Base-by-base conservation (phyloP, 2,113 vertebrate genomes). In the Clupea harengus region DNA sequence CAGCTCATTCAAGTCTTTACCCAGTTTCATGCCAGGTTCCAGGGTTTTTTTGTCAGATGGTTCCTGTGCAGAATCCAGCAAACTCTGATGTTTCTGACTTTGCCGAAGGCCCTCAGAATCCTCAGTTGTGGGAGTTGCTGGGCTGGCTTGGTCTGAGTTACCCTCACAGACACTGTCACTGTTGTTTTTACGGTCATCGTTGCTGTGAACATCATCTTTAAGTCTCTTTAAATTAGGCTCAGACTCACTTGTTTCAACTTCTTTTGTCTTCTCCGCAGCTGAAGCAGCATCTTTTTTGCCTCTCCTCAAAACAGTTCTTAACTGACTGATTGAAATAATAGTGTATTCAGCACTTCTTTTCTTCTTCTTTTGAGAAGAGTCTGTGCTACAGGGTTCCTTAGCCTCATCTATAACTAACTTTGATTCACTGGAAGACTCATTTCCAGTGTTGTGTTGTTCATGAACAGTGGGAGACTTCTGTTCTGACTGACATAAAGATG, bases 271-370 rank as follows among this genome's bases (percentile, higher is more conserved):
- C 8, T 67, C 64, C 10, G n/a, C 64, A 67, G 64, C 25, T 39
- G 67, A 78, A 20, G 15, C 57, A 2, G 4, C 47, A 44, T 47
- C 82, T 64, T 28, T 0, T 84, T 82, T 87, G n/a, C 3, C 18
- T 86, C 18, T 86, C 84, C 88, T 90, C 28, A 80, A 49, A 83
- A 93, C 90, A 0, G 92, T 91, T 81, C 93, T 95, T n/a, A 94
- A 85, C 88, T 92, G 92, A 57, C 84, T 91, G 39, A 93, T 86
- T 44, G 88, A 90, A 82, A 90, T 90, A 72, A 89, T 81, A 91
- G 75, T 85, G 83, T 87, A 72, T 64, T 91, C 89, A 50, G 83
- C 81, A 15, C 85, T 89, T 82, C 47, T 83, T 84, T 87, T 88
- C 18, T 15, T 88, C 88, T 86, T 81, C 83, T 82, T 54, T n/a